Percentiles rank a stretch among this genome's conserved stretches.
These are phyloP conservation scores for Anseranas semipalmata DNA, from an alignment of 2,113 vertebrate species.

Conservation along the genomic window DNA sequence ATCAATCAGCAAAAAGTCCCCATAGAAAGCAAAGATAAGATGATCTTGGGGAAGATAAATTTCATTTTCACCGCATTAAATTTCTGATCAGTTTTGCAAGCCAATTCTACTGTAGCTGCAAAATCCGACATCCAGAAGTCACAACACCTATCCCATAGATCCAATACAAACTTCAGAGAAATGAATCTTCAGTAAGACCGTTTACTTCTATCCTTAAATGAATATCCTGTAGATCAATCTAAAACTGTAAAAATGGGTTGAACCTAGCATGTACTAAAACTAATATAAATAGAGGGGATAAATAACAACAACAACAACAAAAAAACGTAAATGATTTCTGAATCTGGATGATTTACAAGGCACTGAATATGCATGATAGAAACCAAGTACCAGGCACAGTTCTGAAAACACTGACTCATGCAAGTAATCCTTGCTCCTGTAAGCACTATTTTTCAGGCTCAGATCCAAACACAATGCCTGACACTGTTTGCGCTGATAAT, in stretches of 20 bases:
- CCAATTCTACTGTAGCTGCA: background rate
- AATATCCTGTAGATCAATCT: slow-evolving; percentile 4
- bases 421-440: slow-evolving; percentile 57
- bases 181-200: background rate
- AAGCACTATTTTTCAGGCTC: slow-evolving; percentile 59
- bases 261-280: background rate
- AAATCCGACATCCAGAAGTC: background rate
- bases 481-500: slow-evolving; percentile 75
- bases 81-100: background rate
- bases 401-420: slow-evolving; percentile 58
- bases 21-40: background rate
- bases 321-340: slow-evolving; percentile 47
- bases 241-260: slow-evolving; percentile 34
- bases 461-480: slow-evolving; percentile 70
- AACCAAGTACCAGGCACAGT: slow-evolving; percentile 53
- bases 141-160: background rate
- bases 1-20: background rate
- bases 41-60: background rate
- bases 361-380: slow-evolving; percentile 54
- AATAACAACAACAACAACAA: too few relatives aligned
- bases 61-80: background rate
- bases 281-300: slow-evolving; percentile 3
- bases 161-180: background rate
- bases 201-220: background rate
- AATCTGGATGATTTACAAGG: slow-evolving; percentile 60